Evolutionary conservation across 2,888 invertebrate genomes (phyloP), one percentile per base, ranked within the genome.

Genomic region (Apocheima hispidaria): DNA sequence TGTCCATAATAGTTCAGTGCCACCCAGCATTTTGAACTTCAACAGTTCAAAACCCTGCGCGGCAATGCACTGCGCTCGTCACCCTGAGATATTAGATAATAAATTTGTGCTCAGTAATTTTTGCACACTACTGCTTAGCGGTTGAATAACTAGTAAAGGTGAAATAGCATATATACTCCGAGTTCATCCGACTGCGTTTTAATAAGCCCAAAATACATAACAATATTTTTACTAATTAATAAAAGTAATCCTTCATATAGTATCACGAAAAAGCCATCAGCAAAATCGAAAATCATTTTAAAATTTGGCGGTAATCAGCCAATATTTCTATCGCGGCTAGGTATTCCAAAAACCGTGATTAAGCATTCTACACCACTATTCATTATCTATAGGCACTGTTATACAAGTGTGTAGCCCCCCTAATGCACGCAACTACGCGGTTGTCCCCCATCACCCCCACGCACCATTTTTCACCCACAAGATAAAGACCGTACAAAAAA

Each of bases 401-500:
- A 26, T 30, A 46, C 18, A 33, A 6, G 12, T 20, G 30, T 38
- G 36, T 46, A 28, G 16, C 28, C 83, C 88, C 89, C 88, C 88
- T 86, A 88, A 87, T 87, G 89, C 90, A 90, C 91, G 90, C 90
- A 90, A 78, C 78, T 73, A 78, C 82, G 81, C 84, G 83, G 79
- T 79, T 79, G 78, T 72, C 75, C 74, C 77, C 76, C 78, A 79
- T 67, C 66, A 66, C 69, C 77, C 82, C 85, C 81, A 88, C 90
- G 88, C 91, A 90, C 84, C 82, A 87, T 91, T 91, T 90, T 89
- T 90, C 83, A 85, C 90, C 84, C 82, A 75, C 87, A 91, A 92
- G 92, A 90, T 90, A 92, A 92, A 92, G 92, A 91, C 91, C 90
- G 83, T 88, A 90, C 88, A 92, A 92, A 92, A 92, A 88, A 92